A percentile compares a stretch with the other conserved stretches of the same genome.
Conservation (phyloP, 2,113 vertebrate species). For the Rhinichthys klamathensis region DNA sequence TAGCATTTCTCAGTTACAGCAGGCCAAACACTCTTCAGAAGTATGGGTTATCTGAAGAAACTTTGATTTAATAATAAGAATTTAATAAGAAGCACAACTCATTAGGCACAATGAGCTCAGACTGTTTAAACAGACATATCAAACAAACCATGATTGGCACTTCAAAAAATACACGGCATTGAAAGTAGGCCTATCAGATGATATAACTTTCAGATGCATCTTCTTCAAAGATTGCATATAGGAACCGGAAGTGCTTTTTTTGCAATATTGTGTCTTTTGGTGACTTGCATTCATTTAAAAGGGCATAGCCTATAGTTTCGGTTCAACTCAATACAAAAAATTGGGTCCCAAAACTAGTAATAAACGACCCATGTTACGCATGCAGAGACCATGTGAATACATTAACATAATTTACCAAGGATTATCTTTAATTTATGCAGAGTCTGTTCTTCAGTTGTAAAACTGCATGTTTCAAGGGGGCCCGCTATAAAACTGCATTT, state of each 20-base stretch:
- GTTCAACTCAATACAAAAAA: conserved; percentile 52
- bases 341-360: conserved; percentile 29
- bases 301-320: not conserved
- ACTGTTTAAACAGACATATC: conserved; percentile 22
- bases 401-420: conserved; percentile 78
- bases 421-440: conserved; percentile 82
- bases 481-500: conserved; percentile 67
- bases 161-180: not conserved
- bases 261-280: not conserved
- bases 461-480: conserved; percentile 68
- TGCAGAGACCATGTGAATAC: conserved; percentile 70
- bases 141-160: not conserved
- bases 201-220: not conserved
- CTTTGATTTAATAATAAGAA: conserved; percentile 5
- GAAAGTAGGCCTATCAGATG: not conserved
- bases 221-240: not conserved
- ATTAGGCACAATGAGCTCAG: not conserved
- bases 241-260: not conserved
- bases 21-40: conserved; percentile 1
- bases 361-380: conserved; percentile 44
- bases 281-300: not conserved
- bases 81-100: conserved; percentile 16
- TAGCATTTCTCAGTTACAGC: not conserved
- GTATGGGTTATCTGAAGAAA: not conserved
- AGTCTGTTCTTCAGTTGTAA: conserved; percentile 74